Evolutionary conservation across 2,113 vertebrate species (phyloP).

Genomic region (Myocastor coypus): DNA sequence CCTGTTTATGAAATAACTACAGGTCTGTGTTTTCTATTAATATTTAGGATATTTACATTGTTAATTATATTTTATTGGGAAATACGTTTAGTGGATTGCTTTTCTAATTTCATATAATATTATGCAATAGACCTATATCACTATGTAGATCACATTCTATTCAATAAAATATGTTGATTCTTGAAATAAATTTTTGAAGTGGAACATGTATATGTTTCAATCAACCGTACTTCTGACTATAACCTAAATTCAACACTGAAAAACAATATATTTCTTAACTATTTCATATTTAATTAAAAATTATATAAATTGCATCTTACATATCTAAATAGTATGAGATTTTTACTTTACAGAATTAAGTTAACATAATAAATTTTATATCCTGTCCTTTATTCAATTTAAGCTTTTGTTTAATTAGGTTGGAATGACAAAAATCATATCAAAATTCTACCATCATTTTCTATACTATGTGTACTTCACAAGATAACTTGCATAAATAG

Average conservation of each 20-base stretch:
- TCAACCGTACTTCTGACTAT: slow-evolving; percentile 28
- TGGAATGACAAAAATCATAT: neutral
- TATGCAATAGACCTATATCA: neutral
- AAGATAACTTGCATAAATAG: neutral
- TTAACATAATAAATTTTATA: neutral
- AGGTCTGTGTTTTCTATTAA: slow-evolving; percentile 55
- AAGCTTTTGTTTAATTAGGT: neutral
- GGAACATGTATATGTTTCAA: neutral
- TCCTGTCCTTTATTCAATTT: neutral
- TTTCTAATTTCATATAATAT: neutral
- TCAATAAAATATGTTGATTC: neutral
- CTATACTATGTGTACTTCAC: neutral
- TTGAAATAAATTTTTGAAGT: slow-evolving; percentile 26
- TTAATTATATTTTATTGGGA: slow-evolving; percentile 56
- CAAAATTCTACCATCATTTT: neutral
- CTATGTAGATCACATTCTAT: slow-evolving; percentile 1
- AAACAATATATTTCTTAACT: neutral
- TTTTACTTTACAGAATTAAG: neutral
- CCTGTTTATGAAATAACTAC: slow-evolving; percentile 60
- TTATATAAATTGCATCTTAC: neutral
- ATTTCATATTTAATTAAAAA: slow-evolving; percentile 3
- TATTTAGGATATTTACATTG: slow-evolving; percentile 69
- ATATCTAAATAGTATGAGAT: neutral
- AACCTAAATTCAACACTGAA: neutral
- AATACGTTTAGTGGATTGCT: slow-evolving; percentile 27